Conservation (phyloP, 1,140 invertebrate species). For the Chrysopa pallens region DNA sequence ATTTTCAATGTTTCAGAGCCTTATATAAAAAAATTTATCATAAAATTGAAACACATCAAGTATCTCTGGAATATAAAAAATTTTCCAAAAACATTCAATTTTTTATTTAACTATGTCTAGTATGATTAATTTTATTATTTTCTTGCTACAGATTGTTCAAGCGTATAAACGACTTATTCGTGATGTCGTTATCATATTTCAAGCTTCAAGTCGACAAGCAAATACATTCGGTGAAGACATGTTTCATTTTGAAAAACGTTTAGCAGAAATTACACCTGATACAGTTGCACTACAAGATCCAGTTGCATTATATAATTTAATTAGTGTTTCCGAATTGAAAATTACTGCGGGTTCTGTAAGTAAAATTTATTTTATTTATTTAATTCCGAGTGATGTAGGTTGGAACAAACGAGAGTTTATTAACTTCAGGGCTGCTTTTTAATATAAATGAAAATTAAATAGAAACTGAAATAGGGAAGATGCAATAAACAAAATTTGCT, state of each 20-base stretch:
- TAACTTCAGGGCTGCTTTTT: constrained; percentile 4
- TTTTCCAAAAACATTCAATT: no score
- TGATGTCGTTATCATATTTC: constrained; percentile 29
- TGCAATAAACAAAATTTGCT: no score
- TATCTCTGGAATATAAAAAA: no score
- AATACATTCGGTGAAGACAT: constrained; percentile 33
- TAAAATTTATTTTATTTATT: constrained; percentile 6
- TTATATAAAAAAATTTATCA: no score
- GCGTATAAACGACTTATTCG: constrained; percentile 37
- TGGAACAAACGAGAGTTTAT: no score
- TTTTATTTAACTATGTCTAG: constrained; percentile 4
- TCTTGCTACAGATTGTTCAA: constrained; percentile 22
- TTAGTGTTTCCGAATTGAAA: constrained; percentile 25
- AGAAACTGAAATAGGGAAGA: no score
- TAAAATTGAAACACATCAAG: no score
- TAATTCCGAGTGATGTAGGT: no score
- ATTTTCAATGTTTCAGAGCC: no score
- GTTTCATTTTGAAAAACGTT: constrained; percentile 36
- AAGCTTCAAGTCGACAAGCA: constrained; percentile 27
- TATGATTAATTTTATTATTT: no score
- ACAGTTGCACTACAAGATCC: constrained; percentile 19
- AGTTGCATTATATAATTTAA: constrained; percentile 17
- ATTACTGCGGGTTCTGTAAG: constrained; percentile 24
- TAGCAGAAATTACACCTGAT: constrained; percentile 33
- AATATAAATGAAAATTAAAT: not conserved